A percentile compares a stretch with the other conserved stretches of the same genome.
Evolutionary conservation across 2,797 vertebrate genomes (phyloP).

Genomic region (Chromis chromis): DNA sequence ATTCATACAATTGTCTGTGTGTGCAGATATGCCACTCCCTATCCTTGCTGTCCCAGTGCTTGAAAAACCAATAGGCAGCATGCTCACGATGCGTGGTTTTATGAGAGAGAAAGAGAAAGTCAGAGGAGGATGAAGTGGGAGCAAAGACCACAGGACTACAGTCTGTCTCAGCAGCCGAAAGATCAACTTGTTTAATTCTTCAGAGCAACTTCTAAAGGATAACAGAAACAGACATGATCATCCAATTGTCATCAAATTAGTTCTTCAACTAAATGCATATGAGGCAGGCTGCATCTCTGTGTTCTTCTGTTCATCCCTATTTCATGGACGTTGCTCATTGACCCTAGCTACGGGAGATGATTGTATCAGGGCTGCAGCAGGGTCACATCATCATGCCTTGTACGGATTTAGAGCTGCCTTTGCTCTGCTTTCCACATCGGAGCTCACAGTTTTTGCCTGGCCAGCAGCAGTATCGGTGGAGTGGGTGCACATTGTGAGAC

Average conservation of each 20-base stretch:
- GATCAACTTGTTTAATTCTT: slow-evolving; percentile 39
- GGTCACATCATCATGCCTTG: slow-evolving; percentile 65
- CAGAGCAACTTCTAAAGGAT: slow-evolving; percentile 35
- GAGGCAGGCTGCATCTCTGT: slow-evolving; percentile 24
- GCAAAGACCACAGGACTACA: slow-evolving; percentile 46
- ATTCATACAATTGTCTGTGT: slow-evolving; percentile 31
- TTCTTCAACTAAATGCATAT: slow-evolving; percentile 40
- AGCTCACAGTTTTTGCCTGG: slow-evolving; percentile 57
- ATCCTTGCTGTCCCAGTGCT: slow-evolving; percentile 49
- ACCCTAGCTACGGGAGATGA: slow-evolving; percentile 57
- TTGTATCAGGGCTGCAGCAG: slow-evolving; percentile 45
- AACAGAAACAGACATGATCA: slow-evolving; percentile 18
- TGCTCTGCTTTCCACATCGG: slow-evolving; percentile 55
- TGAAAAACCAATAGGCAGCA: slow-evolving; percentile 75
- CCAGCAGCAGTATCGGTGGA: slow-evolving; percentile 60
- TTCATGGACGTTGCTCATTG: slow-evolving; percentile 60
- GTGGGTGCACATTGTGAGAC: slow-evolving; percentile 72
- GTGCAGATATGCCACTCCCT: slow-evolving; percentile 72
- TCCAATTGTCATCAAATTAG: slow-evolving; percentile 36
- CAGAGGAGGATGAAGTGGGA: slow-evolving; percentile 53
- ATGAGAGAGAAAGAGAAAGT: slow-evolving; percentile 63
- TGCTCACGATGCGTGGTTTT: slow-evolving; percentile 71
- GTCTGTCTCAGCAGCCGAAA: slow-evolving; percentile 38
- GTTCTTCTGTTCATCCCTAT: slow-evolving; percentile 19
- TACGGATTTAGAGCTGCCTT: slow-evolving; percentile 66